Base-by-base conservation (phyloP, 2,797 vertebrate species). In the Neomorphus geoffroyi region DNA sequence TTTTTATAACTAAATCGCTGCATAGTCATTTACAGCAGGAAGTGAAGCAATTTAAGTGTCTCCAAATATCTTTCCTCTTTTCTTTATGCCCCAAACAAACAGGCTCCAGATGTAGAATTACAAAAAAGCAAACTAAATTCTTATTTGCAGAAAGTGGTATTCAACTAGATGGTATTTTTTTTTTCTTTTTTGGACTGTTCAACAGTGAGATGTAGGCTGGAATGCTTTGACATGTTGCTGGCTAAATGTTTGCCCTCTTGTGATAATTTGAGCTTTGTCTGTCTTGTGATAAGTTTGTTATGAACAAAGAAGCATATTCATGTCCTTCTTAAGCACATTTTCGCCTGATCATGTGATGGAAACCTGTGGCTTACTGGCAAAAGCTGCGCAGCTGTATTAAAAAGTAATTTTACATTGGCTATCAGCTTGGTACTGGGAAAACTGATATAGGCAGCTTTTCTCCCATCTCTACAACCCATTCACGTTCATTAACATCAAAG, bases 401-500 rank as follows among this genome's bases (percentile, higher is more conserved):
- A 97, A 97, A 92, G 94, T 92, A 87, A 61, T 94, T 94, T 95
- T 94, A 91, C 80, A 95, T 95, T 93, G 86, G 80, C 78, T 97
- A 92, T 97, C 94, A 92, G 95, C 96, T 96, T 96, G 95, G 96
- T 93, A 94, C 91, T 97, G 91, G 83, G 84, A 82, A 86, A 96
- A 94, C 84, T 96, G 94, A 96, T 96, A 93, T 96, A 97, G 92
- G 90, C 93, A 94, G 75, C 78, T 92, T 95, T 95, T 96, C 89
- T 93, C 94, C 92, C 85, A 92, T 96, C 90, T 90, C 89, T 93
- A 77, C 91, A 94, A 95, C 92, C 92, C 95, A 66, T 93, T 96
- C 90, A 94, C 88, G 90, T 96, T 97, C 96, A 96, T 96, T 96
- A 96, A 96, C 94, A 97, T 96, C 95, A 96, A 97, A 97, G 96